Evolutionary conservation across 2,113 vertebrate genomes (phyloP), one percentile per base, ranked within the genome.

Genomic region (Megaptera novaeangliae): DNA sequence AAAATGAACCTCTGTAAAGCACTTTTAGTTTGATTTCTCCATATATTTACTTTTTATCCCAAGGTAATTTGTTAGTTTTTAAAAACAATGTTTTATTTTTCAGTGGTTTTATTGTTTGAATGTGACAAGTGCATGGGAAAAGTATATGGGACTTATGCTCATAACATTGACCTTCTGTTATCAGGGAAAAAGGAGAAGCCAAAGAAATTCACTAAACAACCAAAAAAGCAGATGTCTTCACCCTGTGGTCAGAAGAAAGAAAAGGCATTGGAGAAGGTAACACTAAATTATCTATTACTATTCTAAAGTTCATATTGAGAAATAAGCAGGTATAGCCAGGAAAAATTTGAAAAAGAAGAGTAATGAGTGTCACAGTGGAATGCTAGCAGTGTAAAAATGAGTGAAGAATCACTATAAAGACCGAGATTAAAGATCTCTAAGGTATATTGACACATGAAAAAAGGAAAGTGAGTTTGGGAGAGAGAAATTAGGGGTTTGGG

Each of bases 181-280:
- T 97, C 94, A 99, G 99, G 98, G 34, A 99, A 98, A 98, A 99
- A 98, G 90, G 99, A 99, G 96, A 99, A 99, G 94, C 98, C 98
- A 96, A 99, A 99, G 98, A 99, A 99, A 95, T 97, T 98, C 84
- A 98, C 97, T 85, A 99, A 99, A 98, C 99, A 99, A 84, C 98
- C 99, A 89, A 99, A 99, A 98, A 99, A 99, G 96, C 99, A 99
- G 21, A 69, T 99, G 95, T 99, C 99, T 88, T 99, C 99, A 57
- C 99, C 99, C 1, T 99, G 99, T 98, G 96, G 99, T 95, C 99
- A 99, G 80, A 99, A 99, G 98, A 99, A 98, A 98, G 99, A 99
- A 92, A 99, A 99, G 94, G 13, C 91, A n/a, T 66, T 98, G 68
- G 99, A 99, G 6, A 99, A 99, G 99, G 99, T 99, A 98, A 98